A percentile compares a stretch with the other conserved stretches of the same genome.
These are phyloP conservation scores for Drosophila dives DNA, from an alignment of 2,888 invertebrate species.

Conservation along the genomic window DNA sequence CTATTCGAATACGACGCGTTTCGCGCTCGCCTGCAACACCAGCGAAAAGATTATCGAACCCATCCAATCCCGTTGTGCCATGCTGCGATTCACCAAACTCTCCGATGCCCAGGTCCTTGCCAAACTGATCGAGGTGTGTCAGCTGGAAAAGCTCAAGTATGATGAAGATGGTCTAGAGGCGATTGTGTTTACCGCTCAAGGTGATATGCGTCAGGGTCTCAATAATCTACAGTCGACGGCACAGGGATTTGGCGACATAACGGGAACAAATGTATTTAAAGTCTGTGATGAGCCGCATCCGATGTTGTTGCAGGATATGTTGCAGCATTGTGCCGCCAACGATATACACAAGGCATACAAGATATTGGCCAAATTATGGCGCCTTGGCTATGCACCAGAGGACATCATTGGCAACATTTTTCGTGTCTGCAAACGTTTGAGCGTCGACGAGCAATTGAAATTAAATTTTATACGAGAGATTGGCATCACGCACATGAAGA, in stretches of 20 bases:
- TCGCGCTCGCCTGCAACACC: conserved; percentile 98
- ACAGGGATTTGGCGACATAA: conserved; percentile 96
- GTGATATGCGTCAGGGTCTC: conserved; percentile 98
- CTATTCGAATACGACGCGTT: conserved; percentile 98
- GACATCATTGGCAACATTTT: conserved; percentile 98
- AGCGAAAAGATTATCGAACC: conserved; percentile 99
- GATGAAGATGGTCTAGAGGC: conserved; percentile 97
- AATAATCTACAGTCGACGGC: conserved; percentile 98
- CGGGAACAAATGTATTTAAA: conserved; percentile 97
- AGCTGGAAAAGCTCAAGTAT: conserved; percentile 90
- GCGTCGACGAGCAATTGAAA: conserved; percentile 92
- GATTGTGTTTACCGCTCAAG: conserved; percentile 98
- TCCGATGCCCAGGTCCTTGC: conserved; percentile 95
- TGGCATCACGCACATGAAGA: conserved; percentile 94
- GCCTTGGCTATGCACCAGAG: conserved; percentile 97
- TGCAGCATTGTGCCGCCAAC: conserved; percentile 91
- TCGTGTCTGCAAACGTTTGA: conserved; percentile 95
- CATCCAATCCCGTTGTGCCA: conserved; percentile 99
- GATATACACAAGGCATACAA: conserved; percentile 95
- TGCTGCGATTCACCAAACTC: conserved; percentile 95
- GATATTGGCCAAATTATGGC: conserved; percentile 95
- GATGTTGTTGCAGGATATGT: conserved; percentile 95
- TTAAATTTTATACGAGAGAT: conserved; percentile 96
- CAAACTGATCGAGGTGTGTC: conserved; percentile 91
- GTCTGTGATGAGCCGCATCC: conserved; percentile 99